A percentile compares a stretch with the other conserved stretches of the same genome.
phyloP scores from a whole-genome alignment of 2,113 vertebrate genomes.

The Cathartes aura region DNA sequence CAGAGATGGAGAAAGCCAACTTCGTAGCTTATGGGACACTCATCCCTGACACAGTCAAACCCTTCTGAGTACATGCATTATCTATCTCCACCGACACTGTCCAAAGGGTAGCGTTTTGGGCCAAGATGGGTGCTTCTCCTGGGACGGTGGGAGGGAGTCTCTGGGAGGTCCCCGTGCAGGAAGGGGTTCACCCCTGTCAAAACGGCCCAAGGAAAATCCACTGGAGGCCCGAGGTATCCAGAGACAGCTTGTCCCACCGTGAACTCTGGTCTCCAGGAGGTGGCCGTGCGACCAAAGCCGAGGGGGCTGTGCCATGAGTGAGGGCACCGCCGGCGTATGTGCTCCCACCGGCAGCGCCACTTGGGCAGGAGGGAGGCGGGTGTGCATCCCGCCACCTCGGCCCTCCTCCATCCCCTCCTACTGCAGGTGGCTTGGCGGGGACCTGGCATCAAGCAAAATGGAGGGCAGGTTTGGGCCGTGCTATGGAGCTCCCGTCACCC shows the following conservation, averaged over 20 bases:
- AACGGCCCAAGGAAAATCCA: neutral
- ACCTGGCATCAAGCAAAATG: neutral
- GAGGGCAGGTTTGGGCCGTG: neutral
- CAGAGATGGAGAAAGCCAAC: neutral
- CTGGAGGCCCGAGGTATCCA: neutral
- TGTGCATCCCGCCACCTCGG: fast-evolving
- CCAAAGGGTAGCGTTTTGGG: neutral
- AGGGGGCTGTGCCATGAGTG: fast-evolving
- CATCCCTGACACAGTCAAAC: neutral
- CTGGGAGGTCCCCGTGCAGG: neutral
- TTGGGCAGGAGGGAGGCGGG: neutral
- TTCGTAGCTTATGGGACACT: neutral
- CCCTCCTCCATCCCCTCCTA: neutral
- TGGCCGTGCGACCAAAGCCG: neutral
- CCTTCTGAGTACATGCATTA: neutral
- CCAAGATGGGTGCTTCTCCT: neutral
- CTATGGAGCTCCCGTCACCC: neutral
- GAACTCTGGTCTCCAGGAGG: neutral
- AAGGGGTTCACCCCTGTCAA: neutral
- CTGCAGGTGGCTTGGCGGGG: neutral
- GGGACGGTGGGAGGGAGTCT: neutral
- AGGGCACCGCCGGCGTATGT: neutral
- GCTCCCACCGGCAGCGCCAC: neutral
- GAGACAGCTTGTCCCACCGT: neutral
- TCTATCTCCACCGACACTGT: neutral